These are phyloP conservation scores for Notiomystis cincta DNA, from an alignment of 2,113 vertebrate genomes.

Conservation along the genomic window DNA sequence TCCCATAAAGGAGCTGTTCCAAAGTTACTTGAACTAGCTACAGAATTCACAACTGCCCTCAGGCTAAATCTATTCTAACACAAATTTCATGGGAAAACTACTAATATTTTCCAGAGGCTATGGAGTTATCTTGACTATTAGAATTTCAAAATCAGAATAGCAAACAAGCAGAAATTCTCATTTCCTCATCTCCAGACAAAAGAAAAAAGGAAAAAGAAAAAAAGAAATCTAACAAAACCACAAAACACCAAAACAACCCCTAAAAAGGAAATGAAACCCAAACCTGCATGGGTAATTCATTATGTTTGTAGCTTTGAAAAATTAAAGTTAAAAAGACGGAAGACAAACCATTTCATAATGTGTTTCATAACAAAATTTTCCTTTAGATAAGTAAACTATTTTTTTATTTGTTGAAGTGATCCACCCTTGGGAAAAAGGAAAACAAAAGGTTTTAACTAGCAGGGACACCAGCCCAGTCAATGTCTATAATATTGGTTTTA, in stretches of 20 bases:
- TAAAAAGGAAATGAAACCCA: neutral
- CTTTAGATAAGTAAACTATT: neutral
- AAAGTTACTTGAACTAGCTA: neutral
- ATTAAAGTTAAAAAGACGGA: neutral
- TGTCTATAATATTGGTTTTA: neutral
- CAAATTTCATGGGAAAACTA: neutral
- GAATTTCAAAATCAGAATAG: neutral
- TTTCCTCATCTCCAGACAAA: neutral
- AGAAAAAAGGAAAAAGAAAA: neutral
- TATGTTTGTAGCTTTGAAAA: neutral
- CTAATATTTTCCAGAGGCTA: neutral
- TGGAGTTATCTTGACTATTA: neutral
- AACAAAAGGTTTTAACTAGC: neutral
- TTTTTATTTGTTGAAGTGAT: neutral
- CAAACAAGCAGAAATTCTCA: neutral
- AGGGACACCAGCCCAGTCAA: fast-evolving
- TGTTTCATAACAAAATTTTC: neutral
- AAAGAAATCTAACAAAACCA: neutral
- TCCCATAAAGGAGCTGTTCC: neutral
- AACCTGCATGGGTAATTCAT: neutral
- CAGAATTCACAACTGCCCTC: neutral
- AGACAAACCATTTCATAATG: neutral
- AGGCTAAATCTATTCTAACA: neutral
- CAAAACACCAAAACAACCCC: neutral
- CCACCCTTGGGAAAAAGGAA: neutral